Percentiles rank a stretch among this genome's conserved stretches.
Evolutionary conservation across 2,888 invertebrate genomes (phyloP).

Genomic region (Drosophila longiperda): DNA sequence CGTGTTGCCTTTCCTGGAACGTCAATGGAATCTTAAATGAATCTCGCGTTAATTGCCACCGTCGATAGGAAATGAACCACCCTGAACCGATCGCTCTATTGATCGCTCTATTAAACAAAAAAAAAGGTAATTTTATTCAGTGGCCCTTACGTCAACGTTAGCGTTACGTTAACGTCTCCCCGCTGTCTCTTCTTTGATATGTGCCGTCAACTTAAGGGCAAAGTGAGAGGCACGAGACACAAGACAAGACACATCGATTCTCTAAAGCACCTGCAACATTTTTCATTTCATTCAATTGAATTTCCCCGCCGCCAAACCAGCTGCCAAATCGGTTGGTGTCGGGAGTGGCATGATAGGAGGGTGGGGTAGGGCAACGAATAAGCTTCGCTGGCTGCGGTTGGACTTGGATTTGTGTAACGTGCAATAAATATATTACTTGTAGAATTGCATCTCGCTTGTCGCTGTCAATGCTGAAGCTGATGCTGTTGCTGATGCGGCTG

Average conservation of each 20-base stretch:
- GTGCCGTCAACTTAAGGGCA: conserved; percentile 52
- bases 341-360: background rate
- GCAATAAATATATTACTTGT: conserved; percentile 68
- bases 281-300: conserved; percentile 56
- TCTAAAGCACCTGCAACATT: conserved; percentile 66
- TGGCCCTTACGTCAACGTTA: conserved; percentile 67
- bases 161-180: conserved; percentile 26
- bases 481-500: conserved; percentile 23
- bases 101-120: conserved; percentile 4
- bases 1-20: conserved; percentile 59
- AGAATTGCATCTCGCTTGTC: conserved; percentile 66
- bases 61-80: conserved; percentile 9
- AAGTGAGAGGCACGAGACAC: conserved; percentile 50
- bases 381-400: conserved; percentile 32
- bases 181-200: conserved; percentile 49
- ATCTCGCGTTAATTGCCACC: conserved; percentile 24
- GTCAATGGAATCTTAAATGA: conserved; percentile 40
- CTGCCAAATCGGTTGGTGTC: conserved; percentile 2
- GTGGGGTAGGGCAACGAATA: background rate
- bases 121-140: conserved; percentile 64
- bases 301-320: conserved; percentile 58
- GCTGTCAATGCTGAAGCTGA: conserved; percentile 34
- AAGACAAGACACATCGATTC: conserved; percentile 38
- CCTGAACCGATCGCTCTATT: conserved; percentile 8
- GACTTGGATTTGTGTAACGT: conserved; percentile 65